Evolutionary conservation across 2,888 invertebrate species (phyloP).

Genomic region (Penaeus monodon): DNA sequence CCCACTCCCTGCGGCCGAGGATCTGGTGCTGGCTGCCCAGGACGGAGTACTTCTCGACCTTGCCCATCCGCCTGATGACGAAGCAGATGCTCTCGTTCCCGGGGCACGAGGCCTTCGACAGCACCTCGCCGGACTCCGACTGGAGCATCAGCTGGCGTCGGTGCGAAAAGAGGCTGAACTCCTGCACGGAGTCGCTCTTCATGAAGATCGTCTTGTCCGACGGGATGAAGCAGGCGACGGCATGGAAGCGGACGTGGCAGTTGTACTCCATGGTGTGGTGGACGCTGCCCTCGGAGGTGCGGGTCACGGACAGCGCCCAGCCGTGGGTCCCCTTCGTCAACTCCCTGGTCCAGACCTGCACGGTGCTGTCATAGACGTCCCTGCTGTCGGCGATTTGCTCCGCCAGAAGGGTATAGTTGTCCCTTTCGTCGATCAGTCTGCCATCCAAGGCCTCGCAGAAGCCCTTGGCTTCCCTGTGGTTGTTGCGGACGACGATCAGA

Average conservation of each 20-base stretch:
- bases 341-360: no score
- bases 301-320: not conserved
- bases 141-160: slow-evolving; percentile 5
- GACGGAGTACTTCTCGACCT: not conserved
- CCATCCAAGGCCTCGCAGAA: not conserved
- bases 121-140: not conserved
- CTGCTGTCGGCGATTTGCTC: not conserved
- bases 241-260: not conserved
- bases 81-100: not conserved
- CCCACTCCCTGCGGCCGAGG: slow-evolving; percentile 22
- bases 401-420: slow-evolving; percentile 10
- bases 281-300: not conserved
- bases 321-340: not conserved
- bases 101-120: slow-evolving; percentile 3
- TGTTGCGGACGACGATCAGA: no score
- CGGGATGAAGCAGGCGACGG: slow-evolving; percentile 16
- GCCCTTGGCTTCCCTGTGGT: no score
- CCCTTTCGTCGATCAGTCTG: not conserved
- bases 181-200: not conserved
- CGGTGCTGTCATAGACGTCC: no score
- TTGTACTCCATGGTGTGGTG: not conserved
- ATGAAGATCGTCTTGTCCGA: not conserved
- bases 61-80: not conserved
- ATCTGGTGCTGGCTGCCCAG: not conserved
- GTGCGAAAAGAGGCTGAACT: not conserved